Evolutionary conservation across 1,140 invertebrate genomes (phyloP), one percentile per base, ranked within the genome.

Genomic region (Zaprionus ornatus): DNA sequence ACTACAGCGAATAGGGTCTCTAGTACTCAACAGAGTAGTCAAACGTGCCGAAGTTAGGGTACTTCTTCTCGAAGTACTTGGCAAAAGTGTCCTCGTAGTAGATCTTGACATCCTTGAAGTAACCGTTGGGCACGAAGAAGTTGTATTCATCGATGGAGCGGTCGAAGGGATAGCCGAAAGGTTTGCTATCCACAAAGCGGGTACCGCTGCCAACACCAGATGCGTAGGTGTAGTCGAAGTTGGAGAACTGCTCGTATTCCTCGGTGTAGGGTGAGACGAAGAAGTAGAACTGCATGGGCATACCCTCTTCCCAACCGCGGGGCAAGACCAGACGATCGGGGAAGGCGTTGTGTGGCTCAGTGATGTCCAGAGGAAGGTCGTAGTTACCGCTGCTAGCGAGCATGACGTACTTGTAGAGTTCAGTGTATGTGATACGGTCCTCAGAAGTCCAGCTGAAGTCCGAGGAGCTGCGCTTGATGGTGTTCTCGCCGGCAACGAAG

Each of bases 401-500:
- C 57, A 94, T 92, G 10, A 96, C 93, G 54, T 94, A 93, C 17
- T 95, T 93, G 79, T 95, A 94, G 65, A 95, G 93, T 23, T 94
- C 92, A 42, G 93, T 91, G 76, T 95, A 94, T n/a, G 95, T 94
- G 57, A 95, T 94, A 59, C 94, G 95, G 81, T 96, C 96, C 45
- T 94, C 93, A 70, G 94, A 93, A 70, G 94, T 95, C 73, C 93
- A 93, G 69, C 93, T 93, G 79, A 95, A 95, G n/a, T 97, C 94
- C 13, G 94, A 93, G 5, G 96, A 96, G 71, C 94, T 94, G 59
- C 96, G 95, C 42, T 94, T 93, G 68, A 97, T 94, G 45, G 94
- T 92, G 86, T 96, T 97, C 66, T 95, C 93, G 56, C 96, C 96
- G 67, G 94, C 92, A 6, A 92, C 90, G 42, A 97, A 92, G 63